Evolutionary conservation across 2,113 vertebrate species (phyloP), one percentile per base, ranked within the genome.

Genomic region (Corvus moneduloides): DNA sequence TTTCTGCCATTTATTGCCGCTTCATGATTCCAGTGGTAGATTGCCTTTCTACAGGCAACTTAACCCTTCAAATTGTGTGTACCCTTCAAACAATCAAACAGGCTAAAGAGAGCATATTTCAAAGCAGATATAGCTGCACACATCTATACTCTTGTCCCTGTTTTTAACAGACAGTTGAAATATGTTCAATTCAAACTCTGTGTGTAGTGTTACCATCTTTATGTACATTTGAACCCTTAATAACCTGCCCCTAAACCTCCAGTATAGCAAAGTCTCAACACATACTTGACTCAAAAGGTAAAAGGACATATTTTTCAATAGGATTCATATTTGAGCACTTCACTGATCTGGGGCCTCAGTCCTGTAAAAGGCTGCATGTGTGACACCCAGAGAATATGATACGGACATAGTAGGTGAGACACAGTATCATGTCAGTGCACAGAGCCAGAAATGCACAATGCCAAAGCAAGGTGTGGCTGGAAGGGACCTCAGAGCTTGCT

Each of bases 361-460:
- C 10, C 35, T 93, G 26, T 46, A 63, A 63, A 83, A 86, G 14
- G 26, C 39, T 61, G 11, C 18, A 22, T 8, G 30, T 79, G 44
- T 76, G 58, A 51, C 49, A 48, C 11, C 3, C 49, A 52, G 54
- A 64, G 37, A 76, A 41, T 22, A 43, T 87, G 27, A 23, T 9
- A 35, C 0, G 1, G 52, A 11, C 35, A n/a, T 19, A 48, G n/a
- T 2, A 32, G 39, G 19, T n/a, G 32, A n/a, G 24, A 39, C 33
- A 73, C 10, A 9, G 12, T 13, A 13, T 39, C 0, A 0, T 67
- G 52, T 15, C 61, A 67, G 52, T 20, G 52, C 33, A 52, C 37
- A 52, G 61, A 67, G 28, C 18, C 23, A 39, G 46, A 81, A 58
- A 32, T 6, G 2, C 54, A 46, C 26, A n/a, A 32, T 54, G 9